Evolutionary conservation across 2,797 vertebrate species (phyloP).

Genomic region (Eulemur albifrons): DNA sequence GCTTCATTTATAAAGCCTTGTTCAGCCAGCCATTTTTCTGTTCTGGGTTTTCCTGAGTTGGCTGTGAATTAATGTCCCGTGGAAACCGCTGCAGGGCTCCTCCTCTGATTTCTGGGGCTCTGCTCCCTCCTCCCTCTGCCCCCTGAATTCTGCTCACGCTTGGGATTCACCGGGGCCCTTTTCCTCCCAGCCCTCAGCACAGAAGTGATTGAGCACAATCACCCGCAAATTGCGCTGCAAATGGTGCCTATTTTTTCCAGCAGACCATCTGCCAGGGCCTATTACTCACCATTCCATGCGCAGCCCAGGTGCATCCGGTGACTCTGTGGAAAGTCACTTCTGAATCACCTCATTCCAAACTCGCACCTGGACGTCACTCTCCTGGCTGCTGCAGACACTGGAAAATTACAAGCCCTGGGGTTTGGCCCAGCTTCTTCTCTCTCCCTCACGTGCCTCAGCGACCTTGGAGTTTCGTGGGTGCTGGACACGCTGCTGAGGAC

Average conservation of each 20-base stretch:
- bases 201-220: neutral
- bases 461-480: neutral
- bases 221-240: neutral
- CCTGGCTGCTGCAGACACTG: neutral
- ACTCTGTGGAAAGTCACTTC: neutral
- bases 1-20: neutral
- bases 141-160: neutral
- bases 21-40: neutral
- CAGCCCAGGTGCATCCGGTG: neutral
- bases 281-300: neutral
- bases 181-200: neutral
- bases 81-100: neutral
- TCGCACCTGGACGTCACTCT: neutral
- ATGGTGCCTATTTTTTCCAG: neutral
- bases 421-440: accelerated
- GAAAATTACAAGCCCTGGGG: neutral
- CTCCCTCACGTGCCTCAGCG: neutral
- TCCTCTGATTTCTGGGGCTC: accelerated
- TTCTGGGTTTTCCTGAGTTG: neutral
- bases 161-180: accelerated
- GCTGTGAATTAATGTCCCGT: neutral
- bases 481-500: neutral
- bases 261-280: neutral
- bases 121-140: neutral
- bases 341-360: neutral